Percentiles rank a stretch among this genome's conserved stretches.
These are phyloP conservation scores for Onychorhynchus coronatus DNA, from an alignment of 2,113 vertebrate genomes.

Conservation along the genomic window DNA sequence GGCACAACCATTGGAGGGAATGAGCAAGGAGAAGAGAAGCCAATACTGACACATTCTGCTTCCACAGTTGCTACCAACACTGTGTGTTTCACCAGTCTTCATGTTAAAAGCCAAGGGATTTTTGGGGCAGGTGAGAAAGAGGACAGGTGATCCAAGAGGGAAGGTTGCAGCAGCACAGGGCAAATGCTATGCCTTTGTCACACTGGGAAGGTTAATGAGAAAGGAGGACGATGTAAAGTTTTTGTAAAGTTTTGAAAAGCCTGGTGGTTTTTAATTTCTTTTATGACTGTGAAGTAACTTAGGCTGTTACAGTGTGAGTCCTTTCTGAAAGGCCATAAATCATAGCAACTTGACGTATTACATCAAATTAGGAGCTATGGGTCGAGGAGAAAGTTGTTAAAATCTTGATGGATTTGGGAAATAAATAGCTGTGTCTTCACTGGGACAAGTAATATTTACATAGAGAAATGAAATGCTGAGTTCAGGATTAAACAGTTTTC, in stretches of 20 bases:
- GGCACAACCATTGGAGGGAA: not conserved
- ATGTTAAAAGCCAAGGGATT: not conserved
- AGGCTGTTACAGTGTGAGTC: not conserved
- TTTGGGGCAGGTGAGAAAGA: not conserved
- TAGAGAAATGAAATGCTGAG: not conserved
- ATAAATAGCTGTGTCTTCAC: not conserved
- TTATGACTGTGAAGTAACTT: not conserved
- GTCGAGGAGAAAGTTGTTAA: not conserved
- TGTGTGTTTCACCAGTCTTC: not conserved
- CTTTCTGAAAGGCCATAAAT: not conserved
- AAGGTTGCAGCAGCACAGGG: not conserved
- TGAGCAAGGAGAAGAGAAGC: not conserved
- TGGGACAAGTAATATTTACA: not conserved
- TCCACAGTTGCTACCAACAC: not conserved
- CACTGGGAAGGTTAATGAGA: not conserved
- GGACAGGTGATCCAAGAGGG: not conserved
- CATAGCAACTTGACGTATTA: not conserved
- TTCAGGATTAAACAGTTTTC: not conserved
- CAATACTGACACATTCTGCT: not conserved
- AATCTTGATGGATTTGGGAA: conserved; percentile 10
- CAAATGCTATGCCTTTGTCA: not conserved
- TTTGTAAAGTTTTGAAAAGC: not conserved
- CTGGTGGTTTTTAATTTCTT: not conserved
- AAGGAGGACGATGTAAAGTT: not conserved
- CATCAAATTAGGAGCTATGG: not conserved